A percentile compares a stretch with the other conserved stretches of the same genome.
Evolutionary conservation across 2,113 vertebrate species (phyloP).

Genomic region (Xerus inauris): DNA sequence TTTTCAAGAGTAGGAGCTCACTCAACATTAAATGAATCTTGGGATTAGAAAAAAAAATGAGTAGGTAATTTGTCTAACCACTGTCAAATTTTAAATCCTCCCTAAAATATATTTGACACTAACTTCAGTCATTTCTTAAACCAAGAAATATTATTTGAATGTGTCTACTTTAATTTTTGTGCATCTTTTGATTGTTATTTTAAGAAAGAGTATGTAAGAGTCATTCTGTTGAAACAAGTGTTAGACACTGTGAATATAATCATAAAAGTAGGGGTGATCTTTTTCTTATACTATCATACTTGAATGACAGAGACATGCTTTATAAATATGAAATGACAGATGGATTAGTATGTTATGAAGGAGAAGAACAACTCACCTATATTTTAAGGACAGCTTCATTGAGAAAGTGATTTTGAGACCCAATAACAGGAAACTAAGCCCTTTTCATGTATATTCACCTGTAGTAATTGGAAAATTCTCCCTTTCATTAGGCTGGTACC

Average conservation of each 20-base stretch:
- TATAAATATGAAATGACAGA: neutral
- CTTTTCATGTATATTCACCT: neutral
- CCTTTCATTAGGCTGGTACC: neutral
- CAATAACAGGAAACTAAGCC: neutral
- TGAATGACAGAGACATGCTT: neutral
- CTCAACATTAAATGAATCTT: slow-evolving; percentile 51
- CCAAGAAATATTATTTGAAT: slow-evolving; percentile 37
- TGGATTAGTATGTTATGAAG: neutral
- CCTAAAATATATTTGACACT: neutral
- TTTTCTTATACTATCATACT: neutral
- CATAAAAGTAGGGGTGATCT: neutral
- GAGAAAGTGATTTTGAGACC: neutral
- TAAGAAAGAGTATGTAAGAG: neutral
- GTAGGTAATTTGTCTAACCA: slow-evolving; percentile 42
- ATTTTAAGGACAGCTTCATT: neutral
- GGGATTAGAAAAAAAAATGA: slow-evolving; percentile 17
- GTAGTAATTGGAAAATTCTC: neutral
- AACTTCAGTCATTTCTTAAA: slow-evolving; percentile 1
- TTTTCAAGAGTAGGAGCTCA: slow-evolving; percentile 37
- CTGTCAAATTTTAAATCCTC: slow-evolving; percentile 39
- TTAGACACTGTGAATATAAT: neutral
- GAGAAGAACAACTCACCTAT: neutral
- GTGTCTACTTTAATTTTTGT: neutral
- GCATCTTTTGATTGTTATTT: neutral
- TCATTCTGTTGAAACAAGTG: neutral